Evolutionary conservation across 2,888 invertebrate species (phyloP), one percentile per base, ranked within the genome.

Genomic region (Lymantria monacha): DNA sequence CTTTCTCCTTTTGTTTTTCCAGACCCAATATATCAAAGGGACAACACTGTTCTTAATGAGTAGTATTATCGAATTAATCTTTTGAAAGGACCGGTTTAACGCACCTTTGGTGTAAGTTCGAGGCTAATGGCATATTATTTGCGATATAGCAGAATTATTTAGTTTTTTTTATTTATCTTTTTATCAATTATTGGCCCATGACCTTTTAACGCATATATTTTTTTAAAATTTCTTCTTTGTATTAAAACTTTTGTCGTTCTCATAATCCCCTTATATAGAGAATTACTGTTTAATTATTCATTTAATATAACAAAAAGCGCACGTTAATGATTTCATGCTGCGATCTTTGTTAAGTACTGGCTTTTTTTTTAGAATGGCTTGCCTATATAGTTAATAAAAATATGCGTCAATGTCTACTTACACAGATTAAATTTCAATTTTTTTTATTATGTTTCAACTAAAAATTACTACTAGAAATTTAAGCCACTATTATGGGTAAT

Each of bases 1-100:
- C 5, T 22, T 22, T 22, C 22, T 22, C 22, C 22, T 57, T 58
- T 63, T 62, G 54, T 62, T 50, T 48, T 40, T 38, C 49, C 15
- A 59, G 49, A 60, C 60, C 57, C 63, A 62, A 63, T 62, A 60
- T 63, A 62, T 62, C 64, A 63, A 22, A 33, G 33, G 33, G 33
- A 33, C 33, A 33, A 33, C 9, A 33, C 33, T 10, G 33, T 38
- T 38, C 33, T 62, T 62, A 62, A 57, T 61, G 63, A 51, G 44
- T 51, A 47, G 3, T 47, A 54, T 61, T 64, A 63, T 64, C 63
- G 55, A 44, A 53, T 58, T 63, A 61, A 63, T 63, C 61, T 64
- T 47, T 38, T n/a, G 38, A 5, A 9, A 11, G 12, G 56, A 61
- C 63, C 51, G 8, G 63, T 64, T 61, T 47, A 10, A 31, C 43